Base-by-base conservation (phyloP, 92 coral and sea anemone genomes). In the Phymanthus crucifer region DNA sequence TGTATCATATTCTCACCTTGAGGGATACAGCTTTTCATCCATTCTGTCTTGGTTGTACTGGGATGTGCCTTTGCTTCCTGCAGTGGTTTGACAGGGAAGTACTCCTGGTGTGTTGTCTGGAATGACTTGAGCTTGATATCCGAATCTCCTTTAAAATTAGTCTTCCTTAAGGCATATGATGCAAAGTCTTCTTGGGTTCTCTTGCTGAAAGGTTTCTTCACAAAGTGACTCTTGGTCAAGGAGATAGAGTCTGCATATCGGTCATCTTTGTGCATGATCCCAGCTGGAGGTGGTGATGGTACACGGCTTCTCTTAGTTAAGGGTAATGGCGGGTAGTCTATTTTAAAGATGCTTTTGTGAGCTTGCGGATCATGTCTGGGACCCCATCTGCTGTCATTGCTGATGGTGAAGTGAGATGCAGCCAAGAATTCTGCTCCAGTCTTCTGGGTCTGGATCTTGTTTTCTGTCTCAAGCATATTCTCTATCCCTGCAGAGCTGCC, bases 201-300 rank as follows among this genome's bases (percentile, higher is more conserved):
- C 38, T 72, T 86, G 2, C 73, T 85, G 13, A 85, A 72, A 6
- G 89, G 78, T 38, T 96, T 93, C 76, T 91, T 89, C 12, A 90
- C 92, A 83, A 90, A 96, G 61, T 93, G 98, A 19, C 91, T 92
- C 75, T 95, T 87, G 6, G 99, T 96, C 72, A 96, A 46, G 27
- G 99, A 93, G 13, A 73, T 84, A 32, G 84, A 84, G 78, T 96
- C 94, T 19, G 90, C 89, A 48, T 89, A 91, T 3, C 94, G 89
- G 21, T 73, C 78, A 74, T 93, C 99, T 33, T 89, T 88, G 77
- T 92, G 93, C 92, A 96, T 85, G 45, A 96, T 93, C 35, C 83
- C 83, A 10, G 99, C 96, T 1, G 96, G 94, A 17, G 89, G 40
- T 18, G 99, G 99, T 33, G 99, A 96, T n/a, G 99, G 94, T 19